Conservation (phyloP, 2,888 invertebrate species). For the Rutpela maculata region DNA sequence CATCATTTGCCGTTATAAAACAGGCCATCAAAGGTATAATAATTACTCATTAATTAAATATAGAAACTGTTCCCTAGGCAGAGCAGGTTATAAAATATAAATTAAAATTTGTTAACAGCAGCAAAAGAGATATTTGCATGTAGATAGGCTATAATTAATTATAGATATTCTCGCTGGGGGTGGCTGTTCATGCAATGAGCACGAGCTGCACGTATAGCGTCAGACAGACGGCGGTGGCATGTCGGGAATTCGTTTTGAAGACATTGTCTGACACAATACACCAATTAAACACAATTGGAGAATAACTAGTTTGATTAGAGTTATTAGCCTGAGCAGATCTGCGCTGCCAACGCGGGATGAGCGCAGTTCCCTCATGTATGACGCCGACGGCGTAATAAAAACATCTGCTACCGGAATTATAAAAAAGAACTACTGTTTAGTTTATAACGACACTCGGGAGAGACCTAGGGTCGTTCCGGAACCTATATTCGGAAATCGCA, state of each 20-base stretch:
- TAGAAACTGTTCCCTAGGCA: not conserved
- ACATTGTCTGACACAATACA: conserved; percentile 63
- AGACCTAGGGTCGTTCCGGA: not conserved
- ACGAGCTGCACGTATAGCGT: conserved; percentile 35
- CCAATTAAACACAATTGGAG: conserved; percentile 66
- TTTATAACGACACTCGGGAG: not conserved
- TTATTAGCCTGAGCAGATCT: conserved; percentile 55
- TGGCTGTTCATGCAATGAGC: conserved; percentile 43
- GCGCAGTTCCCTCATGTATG: conserved; percentile 50
- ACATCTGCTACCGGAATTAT: conserved; percentile 37
- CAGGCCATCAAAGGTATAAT: not conserved
- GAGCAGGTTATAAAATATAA: conserved; percentile 17
- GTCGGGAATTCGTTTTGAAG: conserved; percentile 59
- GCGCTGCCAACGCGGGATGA: conserved; percentile 20
- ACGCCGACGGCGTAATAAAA: conserved; percentile 45
- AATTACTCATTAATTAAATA: conserved; percentile 15
- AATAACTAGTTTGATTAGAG: conserved; percentile 66
- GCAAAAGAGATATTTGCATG: conserved; percentile 53
- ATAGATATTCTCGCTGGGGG: conserved; percentile 35
- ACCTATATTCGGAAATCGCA: not conserved
- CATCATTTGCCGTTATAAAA: not conserved
- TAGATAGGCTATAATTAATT: conserved; percentile 53
- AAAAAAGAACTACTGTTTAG: conserved; percentile 15
- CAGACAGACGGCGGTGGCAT: conserved; percentile 48
- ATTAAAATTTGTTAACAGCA: conserved; percentile 29